Evolutionary conservation across 2,113 vertebrate genomes (phyloP), one percentile per base, ranked within the genome.

Genomic region (Pithys albifrons): DNA sequence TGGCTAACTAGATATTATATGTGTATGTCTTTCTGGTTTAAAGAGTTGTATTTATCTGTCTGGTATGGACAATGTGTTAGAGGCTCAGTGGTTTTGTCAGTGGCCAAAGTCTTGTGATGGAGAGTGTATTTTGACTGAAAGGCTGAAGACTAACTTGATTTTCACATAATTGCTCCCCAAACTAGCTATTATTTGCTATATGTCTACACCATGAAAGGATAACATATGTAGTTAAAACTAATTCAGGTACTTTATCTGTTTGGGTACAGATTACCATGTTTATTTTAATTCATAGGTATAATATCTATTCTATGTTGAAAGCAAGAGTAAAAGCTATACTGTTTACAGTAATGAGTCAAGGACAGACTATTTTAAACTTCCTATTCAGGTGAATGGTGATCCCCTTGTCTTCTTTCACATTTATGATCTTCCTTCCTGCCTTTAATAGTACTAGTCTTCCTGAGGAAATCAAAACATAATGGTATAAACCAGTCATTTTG

Each of bases 401-500:
- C 28, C 55, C 76, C 17, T 67, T 74, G 35, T 69, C 88, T 86
- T 59, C 85, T 75, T 78, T 84, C 65, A 92, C 81, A 96, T 92
- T 90, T 92, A 93, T 85, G n/a, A 75, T 89, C 69, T 89, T 93
- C 83, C 85, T 96, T 96, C 90, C 93, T 94, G 90, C 52, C 28
- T 91, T 78, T 81, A 88, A 89, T 93, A 93, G 76, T 72, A 35
- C 41, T 39, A 7, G 25, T 57, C 93, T 94, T 96, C 96, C 92
- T 92, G 83, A 95, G 95, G 91, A 97, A 96, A 96, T 89, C 59
- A 96, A 92, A 93, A 15, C 76, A 88, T 46, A 51, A 79, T 55
- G 73, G 83, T 66, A 73, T 51, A 86, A 93, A 76, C 6, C 29
- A 87, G 57, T 43, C 61, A 82, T 88, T 89, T 75, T 57, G 31